Evolutionary conservation across 2,113 vertebrate species (phyloP).

Genomic region (Gnathonemus longibarbis): DNA sequence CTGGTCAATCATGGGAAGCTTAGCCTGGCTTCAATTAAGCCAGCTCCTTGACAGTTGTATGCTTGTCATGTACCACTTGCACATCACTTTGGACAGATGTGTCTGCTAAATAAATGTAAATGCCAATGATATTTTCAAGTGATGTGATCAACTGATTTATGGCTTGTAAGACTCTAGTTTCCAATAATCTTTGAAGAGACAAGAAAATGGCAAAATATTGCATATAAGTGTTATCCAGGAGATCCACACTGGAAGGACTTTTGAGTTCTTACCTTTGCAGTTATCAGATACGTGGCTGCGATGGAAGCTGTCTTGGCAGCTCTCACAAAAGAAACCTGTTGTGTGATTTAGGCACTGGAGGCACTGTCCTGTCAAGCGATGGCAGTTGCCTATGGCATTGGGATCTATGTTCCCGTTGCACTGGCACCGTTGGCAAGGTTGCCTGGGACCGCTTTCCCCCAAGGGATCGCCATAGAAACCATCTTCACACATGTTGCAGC

Average conservation of each 20-base stretch:
- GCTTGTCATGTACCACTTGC: not conserved
- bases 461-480: conserved; percentile 77
- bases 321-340: conserved; percentile 61
- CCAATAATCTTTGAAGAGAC: not conserved
- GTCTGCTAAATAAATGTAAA: not conserved
- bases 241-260: not conserved
- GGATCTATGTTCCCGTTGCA: conserved; percentile 70
- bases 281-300: conserved; percentile 53
- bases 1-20: not conserved
- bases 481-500: conserved; percentile 71
- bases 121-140: not conserved
- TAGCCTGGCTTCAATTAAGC: not conserved
- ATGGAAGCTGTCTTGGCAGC: conserved; percentile 68
- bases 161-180: not conserved
- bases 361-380: conserved; percentile 69
- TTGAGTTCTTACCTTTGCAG: conserved; percentile 63
- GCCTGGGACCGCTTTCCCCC: conserved; percentile 43
- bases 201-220: not conserved
- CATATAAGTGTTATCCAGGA: not conserved
- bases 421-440: conserved; percentile 64
- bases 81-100: not conserved
- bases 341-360: conserved; percentile 77
- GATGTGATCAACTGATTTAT: not conserved
- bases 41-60: not conserved
- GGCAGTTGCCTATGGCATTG: conserved; percentile 64